phyloP scores from a whole-genome alignment of 2,113 vertebrate genomes.

The Thamnophis sirtalis region DNA sequence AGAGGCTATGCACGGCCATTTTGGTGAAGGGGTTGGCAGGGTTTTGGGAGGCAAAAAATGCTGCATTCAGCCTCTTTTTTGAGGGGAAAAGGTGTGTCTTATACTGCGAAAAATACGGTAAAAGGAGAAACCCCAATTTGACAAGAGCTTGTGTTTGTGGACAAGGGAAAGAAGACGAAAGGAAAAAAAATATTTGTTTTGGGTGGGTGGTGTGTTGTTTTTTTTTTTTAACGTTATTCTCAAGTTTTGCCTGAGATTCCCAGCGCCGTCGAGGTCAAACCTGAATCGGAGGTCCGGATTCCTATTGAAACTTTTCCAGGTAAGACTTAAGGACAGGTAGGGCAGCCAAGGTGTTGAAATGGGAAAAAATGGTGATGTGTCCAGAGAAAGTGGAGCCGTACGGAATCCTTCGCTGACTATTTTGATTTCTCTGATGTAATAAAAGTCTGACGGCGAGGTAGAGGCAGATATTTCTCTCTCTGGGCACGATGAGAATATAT shows the following conservation, averaged over 20 bases:
- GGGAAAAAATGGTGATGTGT: neutral
- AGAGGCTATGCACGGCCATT: no score
- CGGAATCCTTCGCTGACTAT: no score
- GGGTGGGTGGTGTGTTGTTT: neutral
- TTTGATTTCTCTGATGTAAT: no score
- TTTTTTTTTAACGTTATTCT: constrained; percentile 59
- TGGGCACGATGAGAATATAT: no score
- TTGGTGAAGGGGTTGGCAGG: no score
- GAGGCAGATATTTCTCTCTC: no score
- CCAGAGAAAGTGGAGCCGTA: no score
- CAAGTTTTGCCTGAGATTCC: constrained; percentile 81
- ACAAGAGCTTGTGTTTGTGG: neutral
- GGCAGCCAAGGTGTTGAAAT: neutral
- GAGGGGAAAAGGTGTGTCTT: no score
- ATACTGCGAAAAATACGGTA: no score
- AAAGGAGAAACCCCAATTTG: neutral
- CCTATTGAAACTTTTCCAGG: constrained; percentile 81
- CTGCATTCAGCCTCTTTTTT: no score
- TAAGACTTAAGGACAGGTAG: constrained; percentile 64
- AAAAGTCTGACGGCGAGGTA: neutral
- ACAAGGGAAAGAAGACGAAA: neutral
- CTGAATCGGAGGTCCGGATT: constrained; percentile 76
- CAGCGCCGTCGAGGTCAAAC: constrained; percentile 79
- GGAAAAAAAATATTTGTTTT: constrained; percentile 2
- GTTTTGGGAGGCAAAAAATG: no score